Percentiles rank a stretch among this genome's conserved stretches.
These are phyloP conservation scores for Metacarcinus magister DNA, from an alignment of 2,888 invertebrate species.

Conservation along the genomic window DNA sequence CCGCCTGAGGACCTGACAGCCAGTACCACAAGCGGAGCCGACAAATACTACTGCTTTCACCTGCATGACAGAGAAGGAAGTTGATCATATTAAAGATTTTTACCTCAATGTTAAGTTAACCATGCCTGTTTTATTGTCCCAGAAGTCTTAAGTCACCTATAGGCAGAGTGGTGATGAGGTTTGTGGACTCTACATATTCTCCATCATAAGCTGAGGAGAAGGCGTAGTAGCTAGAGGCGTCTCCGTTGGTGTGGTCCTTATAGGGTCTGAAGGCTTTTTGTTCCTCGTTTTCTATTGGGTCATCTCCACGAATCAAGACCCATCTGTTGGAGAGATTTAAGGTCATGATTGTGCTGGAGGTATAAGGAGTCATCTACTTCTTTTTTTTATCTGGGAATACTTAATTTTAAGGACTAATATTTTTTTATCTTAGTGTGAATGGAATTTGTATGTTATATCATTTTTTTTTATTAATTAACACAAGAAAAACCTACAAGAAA, in stretches of 20 bases:
- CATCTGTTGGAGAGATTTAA: constrained; percentile 46
- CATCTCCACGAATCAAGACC: constrained; percentile 47
- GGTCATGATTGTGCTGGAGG: neutral
- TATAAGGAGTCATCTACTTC: neutral
- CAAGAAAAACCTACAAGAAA: constrained; percentile 65
- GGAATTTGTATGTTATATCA: neutral
- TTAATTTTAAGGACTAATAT: neutral
- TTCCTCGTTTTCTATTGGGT: constrained; percentile 34
- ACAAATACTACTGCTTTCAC: constrained; percentile 66
- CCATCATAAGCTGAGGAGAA: constrained; percentile 58
- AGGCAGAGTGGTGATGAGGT: constrained; percentile 63
- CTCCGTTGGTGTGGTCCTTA: constrained; percentile 66
- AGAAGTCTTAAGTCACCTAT: constrained; percentile 57
- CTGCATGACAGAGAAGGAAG: constrained; percentile 13
- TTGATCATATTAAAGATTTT: neutral
- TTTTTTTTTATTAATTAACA: neutral
- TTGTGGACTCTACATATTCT: constrained; percentile 63
- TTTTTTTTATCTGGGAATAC: neutral
- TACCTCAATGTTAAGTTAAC: neutral
- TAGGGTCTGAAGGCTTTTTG: constrained; percentile 58
- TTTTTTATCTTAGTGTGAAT: neutral
- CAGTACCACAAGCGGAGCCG: constrained; percentile 72
- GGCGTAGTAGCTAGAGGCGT: constrained; percentile 52
- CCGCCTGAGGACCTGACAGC: constrained; percentile 70
- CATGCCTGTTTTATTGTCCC: too few relatives aligned